Percentiles rank a stretch among this genome's conserved stretches.
phyloP scores from a whole-genome alignment of 2,113 vertebrate species.

The Myrmecobius fasciatus region DNA sequence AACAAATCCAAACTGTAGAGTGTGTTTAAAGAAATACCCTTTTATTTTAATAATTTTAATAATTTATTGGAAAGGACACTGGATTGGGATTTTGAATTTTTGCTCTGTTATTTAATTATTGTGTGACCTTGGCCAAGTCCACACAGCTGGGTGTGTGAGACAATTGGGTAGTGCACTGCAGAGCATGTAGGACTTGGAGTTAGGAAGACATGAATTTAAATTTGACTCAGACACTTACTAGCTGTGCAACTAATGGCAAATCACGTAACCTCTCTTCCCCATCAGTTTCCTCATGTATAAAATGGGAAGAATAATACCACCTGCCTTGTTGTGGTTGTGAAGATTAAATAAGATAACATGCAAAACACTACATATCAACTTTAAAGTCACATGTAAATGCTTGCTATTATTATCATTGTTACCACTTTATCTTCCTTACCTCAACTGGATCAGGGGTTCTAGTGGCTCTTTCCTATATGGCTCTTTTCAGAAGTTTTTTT shows the following conservation, averaged over 20 bases:
- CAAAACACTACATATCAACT: background rate
- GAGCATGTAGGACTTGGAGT: background rate
- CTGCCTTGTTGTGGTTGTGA: background rate
- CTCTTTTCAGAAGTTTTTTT: background rate
- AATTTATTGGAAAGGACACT: background rate
- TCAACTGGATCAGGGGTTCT: background rate
- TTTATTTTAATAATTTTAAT: background rate
- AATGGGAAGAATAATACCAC: background rate
- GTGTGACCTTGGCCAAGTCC: background rate
- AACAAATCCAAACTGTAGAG: background rate
- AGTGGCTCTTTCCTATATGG: too few species aligned
- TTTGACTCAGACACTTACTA: background rate
- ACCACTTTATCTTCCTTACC: background rate
- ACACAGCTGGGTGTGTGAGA: background rate
- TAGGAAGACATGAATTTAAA: background rate
- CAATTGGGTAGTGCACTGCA: background rate
- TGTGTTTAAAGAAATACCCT: conserved; percentile 9
- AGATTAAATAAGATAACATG: background rate
- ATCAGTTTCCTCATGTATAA: background rate
- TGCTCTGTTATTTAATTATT: background rate
- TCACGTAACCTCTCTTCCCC: background rate
- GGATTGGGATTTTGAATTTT: background rate
- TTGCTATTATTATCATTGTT: background rate
- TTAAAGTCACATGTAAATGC: background rate
- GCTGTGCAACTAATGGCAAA: background rate